Percentiles rank a stretch among this genome's conserved stretches.
phyloP scores from a whole-genome alignment of 2,797 vertebrate genomes.

The Crax fasciolata region DNA sequence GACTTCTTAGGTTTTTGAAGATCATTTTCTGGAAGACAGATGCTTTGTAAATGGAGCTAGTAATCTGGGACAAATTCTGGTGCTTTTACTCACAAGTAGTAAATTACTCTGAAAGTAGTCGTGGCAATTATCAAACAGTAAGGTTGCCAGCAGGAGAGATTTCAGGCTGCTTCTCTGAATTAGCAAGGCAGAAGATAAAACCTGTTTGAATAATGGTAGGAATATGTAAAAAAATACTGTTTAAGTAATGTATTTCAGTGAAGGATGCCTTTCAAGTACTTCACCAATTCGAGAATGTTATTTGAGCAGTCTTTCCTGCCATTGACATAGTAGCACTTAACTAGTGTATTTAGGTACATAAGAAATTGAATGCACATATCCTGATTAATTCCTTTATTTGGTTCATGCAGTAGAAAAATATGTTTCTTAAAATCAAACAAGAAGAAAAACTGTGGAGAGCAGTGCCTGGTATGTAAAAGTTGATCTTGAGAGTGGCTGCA shows the following conservation, averaged over 20 bases:
- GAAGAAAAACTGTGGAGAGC: not conserved
- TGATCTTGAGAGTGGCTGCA: not conserved
- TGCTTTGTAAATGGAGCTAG: not conserved
- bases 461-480: not conserved
- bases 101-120: not conserved
- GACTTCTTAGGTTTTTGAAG: not conserved
- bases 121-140: not conserved
- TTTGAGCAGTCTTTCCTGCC: not conserved
- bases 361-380: not conserved
- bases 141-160: not conserved
- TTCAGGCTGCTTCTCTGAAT: not conserved
- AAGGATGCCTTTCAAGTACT: not conserved
- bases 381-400: not conserved
- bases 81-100: not conserved
- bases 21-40: not conserved
- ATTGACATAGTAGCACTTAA: not conserved
- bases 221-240: accelerated
- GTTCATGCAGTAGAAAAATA: not conserved
- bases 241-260: not conserved
- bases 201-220: not conserved
- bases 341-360: not conserved
- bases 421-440: not conserved
- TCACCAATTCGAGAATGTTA: not conserved
- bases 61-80: not conserved
- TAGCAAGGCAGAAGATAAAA: not conserved